Conservation (phyloP, 2,888 invertebrate genomes). For the Cloeon dipterum region DNA sequence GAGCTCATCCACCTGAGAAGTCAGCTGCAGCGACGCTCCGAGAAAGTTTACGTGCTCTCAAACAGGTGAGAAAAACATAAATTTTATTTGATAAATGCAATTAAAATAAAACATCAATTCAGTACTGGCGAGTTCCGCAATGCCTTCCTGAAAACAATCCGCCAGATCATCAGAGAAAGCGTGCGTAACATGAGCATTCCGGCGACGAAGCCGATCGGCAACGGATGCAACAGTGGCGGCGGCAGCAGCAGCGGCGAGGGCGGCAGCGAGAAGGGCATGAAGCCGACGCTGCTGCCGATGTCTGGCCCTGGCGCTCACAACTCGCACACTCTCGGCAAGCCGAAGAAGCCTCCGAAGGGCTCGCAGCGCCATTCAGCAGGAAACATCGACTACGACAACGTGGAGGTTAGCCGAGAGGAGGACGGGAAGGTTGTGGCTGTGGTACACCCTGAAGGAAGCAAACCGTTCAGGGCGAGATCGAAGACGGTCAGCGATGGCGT, state of each 20-base stretch:
- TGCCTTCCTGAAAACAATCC: constrained; percentile 88
- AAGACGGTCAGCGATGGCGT: constrained; percentile 75
- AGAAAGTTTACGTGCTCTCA: constrained; percentile 89
- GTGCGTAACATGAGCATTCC: constrained; percentile 94
- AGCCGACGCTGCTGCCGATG: constrained; percentile 9
- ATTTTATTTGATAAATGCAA: neutral
- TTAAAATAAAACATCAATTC: too few relatives aligned
- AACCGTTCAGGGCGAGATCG: constrained; percentile 53
- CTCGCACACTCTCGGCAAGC: constrained; percentile 62
- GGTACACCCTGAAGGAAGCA: constrained; percentile 4
- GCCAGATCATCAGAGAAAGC: constrained; percentile 91
- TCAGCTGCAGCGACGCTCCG: constrained; percentile 79
- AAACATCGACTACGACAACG: constrained; percentile 63
- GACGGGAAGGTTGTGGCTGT: constrained; percentile 41
- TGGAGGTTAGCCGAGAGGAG: constrained; percentile 24
- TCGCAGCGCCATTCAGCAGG: constrained; percentile 62
- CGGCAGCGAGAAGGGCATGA: constrained; percentile 11
- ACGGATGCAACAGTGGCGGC: constrained; percentile 6
- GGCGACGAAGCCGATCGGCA: constrained; percentile 29
- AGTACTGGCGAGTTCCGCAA: constrained; percentile 91
- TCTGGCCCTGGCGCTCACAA: constrained; percentile 22
- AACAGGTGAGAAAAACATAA: constrained; percentile 45
- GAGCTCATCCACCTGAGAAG: constrained; percentile 87
- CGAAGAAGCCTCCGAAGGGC: constrained; percentile 35
- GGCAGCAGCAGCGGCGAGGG: constrained; percentile 6